A percentile compares a stretch with the other conserved stretches of the same genome.
Conservation (phyloP, 2,797 vertebrate genomes). For the Halcyon badia region DNA sequence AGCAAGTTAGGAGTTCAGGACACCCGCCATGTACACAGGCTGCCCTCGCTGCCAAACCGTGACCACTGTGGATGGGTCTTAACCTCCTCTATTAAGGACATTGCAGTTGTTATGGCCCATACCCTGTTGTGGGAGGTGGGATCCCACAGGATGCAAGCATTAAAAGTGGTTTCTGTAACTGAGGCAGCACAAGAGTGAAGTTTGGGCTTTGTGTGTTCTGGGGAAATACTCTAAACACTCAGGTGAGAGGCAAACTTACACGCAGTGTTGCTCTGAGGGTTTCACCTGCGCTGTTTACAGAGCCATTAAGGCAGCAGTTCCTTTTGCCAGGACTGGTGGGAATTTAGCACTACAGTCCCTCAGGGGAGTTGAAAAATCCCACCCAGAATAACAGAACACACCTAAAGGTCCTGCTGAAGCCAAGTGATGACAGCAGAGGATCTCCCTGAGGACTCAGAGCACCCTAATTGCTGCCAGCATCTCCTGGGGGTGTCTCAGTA, state of each 20-base stretch:
- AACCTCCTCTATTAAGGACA: not conserved
- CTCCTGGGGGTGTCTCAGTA: constrained; percentile 28
- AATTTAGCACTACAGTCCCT: not conserved
- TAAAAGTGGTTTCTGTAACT: not conserved
- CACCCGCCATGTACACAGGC: not conserved
- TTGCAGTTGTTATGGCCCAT: not conserved
- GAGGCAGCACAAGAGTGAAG: not conserved
- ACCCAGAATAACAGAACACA: constrained; percentile 29
- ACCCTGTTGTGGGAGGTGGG: not conserved
- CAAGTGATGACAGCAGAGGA: not conserved
- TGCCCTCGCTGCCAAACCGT: accelerated
- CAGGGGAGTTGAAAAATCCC: not conserved
- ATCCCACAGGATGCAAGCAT: accelerated
- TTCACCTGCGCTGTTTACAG: not conserved
- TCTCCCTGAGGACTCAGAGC: constrained; percentile 51
- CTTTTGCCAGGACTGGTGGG: not conserved
- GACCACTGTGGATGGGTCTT: not conserved
- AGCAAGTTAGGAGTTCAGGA: not conserved
- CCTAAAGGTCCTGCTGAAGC: constrained; percentile 54
- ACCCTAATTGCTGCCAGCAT: constrained; percentile 50
- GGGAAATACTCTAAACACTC: not conserved
- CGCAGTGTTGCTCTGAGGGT: not conserved
- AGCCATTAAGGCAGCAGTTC: not conserved
- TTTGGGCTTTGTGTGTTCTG: not conserved
- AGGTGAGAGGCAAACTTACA: not conserved